These are phyloP conservation scores for Micropterix aruncella DNA, from an alignment of 2,888 invertebrate genomes.

Conservation along the genomic window DNA sequence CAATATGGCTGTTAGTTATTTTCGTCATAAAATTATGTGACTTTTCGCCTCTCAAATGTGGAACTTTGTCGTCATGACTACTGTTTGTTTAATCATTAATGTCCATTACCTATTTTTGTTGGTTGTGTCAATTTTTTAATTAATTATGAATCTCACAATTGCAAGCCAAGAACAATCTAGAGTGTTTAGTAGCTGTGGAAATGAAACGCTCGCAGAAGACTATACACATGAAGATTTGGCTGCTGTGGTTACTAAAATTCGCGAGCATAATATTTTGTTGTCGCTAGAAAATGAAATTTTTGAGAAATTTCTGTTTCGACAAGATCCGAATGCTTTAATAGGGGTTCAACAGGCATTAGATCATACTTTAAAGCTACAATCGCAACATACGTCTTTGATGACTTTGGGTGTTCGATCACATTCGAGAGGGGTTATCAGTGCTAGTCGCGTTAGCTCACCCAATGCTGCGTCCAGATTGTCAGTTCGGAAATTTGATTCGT, in stretches of 20 bases:
- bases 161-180: not conserved
- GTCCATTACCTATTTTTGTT: conserved; percentile 1
- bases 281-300: conserved; percentile 37
- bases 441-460: conserved; percentile 15
- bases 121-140: not conserved
- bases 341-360: conserved; percentile 32
- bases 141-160: not conserved
- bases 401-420: conserved; percentile 11
- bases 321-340: conserved; percentile 30
- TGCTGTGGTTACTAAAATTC: conserved; percentile 4
- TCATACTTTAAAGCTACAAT: conserved; percentile 23
- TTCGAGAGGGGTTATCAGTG: not conserved
- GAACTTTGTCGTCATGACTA: not conserved
- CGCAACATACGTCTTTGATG: conserved; percentile 16
- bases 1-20: no score
- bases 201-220: conserved; percentile 7
- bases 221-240: conserved; percentile 6
- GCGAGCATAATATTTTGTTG: conserved; percentile 16
- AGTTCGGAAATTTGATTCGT: conserved; percentile 24
- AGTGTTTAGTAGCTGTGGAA: not conserved
- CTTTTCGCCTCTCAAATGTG: no score
- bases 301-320: conserved; percentile 28
- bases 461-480: conserved; percentile 21
- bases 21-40: no score
- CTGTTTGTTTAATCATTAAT: not conserved